A percentile compares a stretch with the other conserved stretches of the same genome.
Evolutionary conservation across 2,113 vertebrate species (phyloP).

Genomic region (Alligator mississippiensis): DNA sequence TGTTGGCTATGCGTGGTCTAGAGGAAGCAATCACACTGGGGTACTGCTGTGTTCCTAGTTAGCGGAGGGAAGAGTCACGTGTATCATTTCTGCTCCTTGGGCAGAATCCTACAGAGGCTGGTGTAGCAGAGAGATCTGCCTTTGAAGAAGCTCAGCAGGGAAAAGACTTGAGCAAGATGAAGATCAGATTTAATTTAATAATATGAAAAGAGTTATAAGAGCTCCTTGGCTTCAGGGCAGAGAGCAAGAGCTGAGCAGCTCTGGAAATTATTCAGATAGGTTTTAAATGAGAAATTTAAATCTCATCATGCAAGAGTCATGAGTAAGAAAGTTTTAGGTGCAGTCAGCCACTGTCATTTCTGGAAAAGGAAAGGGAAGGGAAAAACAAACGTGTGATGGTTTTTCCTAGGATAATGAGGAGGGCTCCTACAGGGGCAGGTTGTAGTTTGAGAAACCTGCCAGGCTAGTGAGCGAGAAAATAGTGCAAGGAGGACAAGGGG

Average conservation of each 20-base stretch:
- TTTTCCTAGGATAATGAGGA: neutral
- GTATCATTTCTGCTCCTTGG: neutral
- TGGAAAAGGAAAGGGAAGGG: neutral
- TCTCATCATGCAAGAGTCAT: rapidly evolving
- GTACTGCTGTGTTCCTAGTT: neutral
- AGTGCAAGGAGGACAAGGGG: neutral
- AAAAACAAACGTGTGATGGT: neutral
- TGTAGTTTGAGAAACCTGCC: neutral
- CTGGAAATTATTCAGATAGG: conserved; percentile 33
- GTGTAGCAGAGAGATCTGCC: neutral
- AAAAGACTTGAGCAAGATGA: neutral
- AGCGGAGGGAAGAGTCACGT: neutral
- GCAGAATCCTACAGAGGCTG: neutral
- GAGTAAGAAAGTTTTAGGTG: neutral
- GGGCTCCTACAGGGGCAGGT: rapidly evolving
- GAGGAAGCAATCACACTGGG: neutral
- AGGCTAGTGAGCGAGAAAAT: neutral
- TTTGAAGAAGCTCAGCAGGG: rapidly evolving
- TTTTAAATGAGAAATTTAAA: conserved; percentile 49
- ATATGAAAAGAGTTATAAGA: neutral
- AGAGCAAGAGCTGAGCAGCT: neutral
- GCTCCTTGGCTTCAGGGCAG: neutral
- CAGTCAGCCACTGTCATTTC: neutral
- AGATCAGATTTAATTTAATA: conserved; percentile 42
- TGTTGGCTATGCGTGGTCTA: rapidly evolving